A percentile compares a stretch with the other conserved stretches of the same genome.
These are phyloP conservation scores for Nebria brevicollis DNA, from an alignment of 2,888 invertebrate species.

Conservation along the genomic window DNA sequence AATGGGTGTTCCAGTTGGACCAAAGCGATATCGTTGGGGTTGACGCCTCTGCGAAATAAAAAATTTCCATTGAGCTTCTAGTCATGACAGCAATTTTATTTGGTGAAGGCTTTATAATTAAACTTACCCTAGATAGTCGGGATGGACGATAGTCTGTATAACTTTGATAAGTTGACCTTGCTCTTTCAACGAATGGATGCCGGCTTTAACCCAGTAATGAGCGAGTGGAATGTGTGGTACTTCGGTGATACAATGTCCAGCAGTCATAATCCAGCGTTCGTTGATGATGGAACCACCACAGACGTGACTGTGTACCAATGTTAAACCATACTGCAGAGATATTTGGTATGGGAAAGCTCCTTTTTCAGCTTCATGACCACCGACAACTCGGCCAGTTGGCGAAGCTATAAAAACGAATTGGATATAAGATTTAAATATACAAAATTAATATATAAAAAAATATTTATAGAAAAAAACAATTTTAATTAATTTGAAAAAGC, in stretches of 20 bases:
- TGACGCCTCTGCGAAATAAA: conserved; percentile 52
- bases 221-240: conserved; percentile 58
- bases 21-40: conserved; percentile 64
- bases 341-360: conserved; percentile 65
- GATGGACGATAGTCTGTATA: conserved; percentile 62
- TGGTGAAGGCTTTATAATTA: neutral
- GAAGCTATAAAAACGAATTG: conserved; percentile 3
- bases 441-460: neutral
- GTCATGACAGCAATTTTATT: neutral
- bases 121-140: conserved; percentile 63
- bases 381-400: conserved; percentile 14
- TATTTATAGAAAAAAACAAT: neutral
- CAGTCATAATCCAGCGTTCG: conserved; percentile 64
- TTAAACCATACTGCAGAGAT: conserved; percentile 62
- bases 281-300: conserved; percentile 65
- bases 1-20: conserved; percentile 57
- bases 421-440: neutral
- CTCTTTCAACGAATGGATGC: conserved; percentile 56
- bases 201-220: conserved; percentile 52
- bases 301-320: conserved; percentile 61
- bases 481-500: too few relatives aligned
- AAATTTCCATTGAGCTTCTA: neutral
- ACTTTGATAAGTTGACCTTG: conserved; percentile 62
- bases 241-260: conserved; percentile 63
- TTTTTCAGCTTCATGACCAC: conserved; percentile 56